Evolutionary conservation across 37 sponge, comb jelly and placozoan species (phyloP), one percentile per base, ranked within the genome.

Genomic region (Haliclona indistincta): DNA sequence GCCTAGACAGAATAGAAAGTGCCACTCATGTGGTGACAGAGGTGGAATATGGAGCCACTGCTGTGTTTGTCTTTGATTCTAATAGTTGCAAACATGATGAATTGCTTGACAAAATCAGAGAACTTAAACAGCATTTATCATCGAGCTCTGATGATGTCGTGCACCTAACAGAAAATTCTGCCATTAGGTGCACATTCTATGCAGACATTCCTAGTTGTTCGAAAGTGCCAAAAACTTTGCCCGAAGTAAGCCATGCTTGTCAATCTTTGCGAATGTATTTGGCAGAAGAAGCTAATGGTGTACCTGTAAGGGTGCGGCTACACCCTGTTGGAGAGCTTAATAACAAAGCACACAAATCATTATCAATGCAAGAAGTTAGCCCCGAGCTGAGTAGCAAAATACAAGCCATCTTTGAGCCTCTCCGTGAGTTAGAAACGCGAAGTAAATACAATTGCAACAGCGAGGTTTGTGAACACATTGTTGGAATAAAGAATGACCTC

Each of bases 11-110:
- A 0, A 68, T 60, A 3, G 22, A 20, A n/a, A 39, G 3, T 7
- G 80, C 80, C 17, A 79, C 80, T 6, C 80, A 79, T 41, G 52
- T 79, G 5, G 80, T 79, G 25, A 70, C 80, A 30, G 80, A 33
- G 1, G 63, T 79, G 38, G 22, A 56, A 6, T 79, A 79, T 55
- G 80, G 80, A 1, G 70, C 80, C 2, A 70, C 68, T 10, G 80
- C 80, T 26, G 68, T 79, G 23, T 70, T 79, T 17, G 63, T 79
- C 1, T 79, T 79, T 70, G 80, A 79, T 49, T 49, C 17, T 17
- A 49, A 13, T n/a, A n/a, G n/a, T n/a, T n/a, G n/a, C n/a, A n/a
- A n/a, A n/a, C n/a, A n/a, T n/a, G n/a, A n/a, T n/a, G n/a, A n/a
- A n/a, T n/a, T n/a, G n/a, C n/a, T n/a, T n/a, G n/a, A n/a, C n/a